Conservation (phyloP, 2,113 vertebrate genomes). For the Arvicanthis niloticus region DNA sequence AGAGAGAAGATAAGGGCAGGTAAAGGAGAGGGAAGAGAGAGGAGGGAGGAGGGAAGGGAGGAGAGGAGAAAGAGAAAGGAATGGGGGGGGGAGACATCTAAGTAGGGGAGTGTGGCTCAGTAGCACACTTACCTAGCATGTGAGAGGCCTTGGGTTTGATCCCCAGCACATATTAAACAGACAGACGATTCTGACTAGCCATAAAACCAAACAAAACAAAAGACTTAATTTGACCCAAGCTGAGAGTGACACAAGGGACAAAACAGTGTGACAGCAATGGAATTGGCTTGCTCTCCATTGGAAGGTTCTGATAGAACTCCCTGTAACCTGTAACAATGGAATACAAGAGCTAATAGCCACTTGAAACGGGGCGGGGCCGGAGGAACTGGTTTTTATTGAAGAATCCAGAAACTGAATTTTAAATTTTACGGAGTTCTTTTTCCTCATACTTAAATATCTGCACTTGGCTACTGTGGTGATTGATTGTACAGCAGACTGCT, state of each 20-base stretch:
- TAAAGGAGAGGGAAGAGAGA: neutral
- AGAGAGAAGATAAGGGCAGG: no score
- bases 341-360: neutral
- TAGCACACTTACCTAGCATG: neutral
- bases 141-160: neutral
- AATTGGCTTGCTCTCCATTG: neutral
- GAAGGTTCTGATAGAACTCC: neutral
- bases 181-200: neutral
- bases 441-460: neutral
- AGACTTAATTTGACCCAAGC: neutral
- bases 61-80: neutral
- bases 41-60: neutral
- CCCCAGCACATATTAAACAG: neutral
- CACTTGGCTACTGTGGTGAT: neutral
- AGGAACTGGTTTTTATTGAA: neutral
- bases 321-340: neutral
- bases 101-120: neutral
- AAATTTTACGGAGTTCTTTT: neutral
- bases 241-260: neutral
- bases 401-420: constrained; percentile 14
- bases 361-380: neutral
- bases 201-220: neutral
- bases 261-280: constrained; percentile 7
- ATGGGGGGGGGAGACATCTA: no score
- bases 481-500: neutral